Percentiles rank a stretch among this genome's conserved stretches.
These are phyloP conservation scores for Microcebus tavaratra DNA, from an alignment of 2,113 vertebrate genomes.

Conservation along the genomic window DNA sequence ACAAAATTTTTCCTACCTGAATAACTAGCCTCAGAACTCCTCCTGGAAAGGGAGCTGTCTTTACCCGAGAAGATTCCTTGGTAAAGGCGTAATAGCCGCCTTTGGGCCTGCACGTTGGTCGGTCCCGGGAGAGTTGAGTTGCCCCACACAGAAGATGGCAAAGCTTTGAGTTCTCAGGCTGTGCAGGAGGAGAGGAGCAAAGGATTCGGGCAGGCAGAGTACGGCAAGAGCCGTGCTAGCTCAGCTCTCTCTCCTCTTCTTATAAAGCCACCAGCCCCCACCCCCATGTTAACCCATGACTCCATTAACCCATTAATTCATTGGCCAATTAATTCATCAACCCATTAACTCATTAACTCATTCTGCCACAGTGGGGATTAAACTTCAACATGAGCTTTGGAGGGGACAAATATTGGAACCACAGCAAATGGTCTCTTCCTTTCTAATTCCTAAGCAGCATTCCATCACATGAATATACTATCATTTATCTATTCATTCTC, in stretches of 20 bases:
- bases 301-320: background rate
- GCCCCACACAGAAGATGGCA: background rate
- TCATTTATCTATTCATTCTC: background rate
- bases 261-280: background rate
- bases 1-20: background rate
- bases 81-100: background rate
- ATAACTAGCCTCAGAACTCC: background rate
- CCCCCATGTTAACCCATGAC: background rate
- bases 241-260: background rate
- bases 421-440: background rate
- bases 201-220: no score
- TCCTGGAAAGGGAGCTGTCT: background rate
- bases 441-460: background rate
- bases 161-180: background rate
- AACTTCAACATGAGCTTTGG: background rate
- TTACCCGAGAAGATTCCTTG: background rate
- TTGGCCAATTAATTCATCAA: background rate
- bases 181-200: background rate
- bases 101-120: background rate
- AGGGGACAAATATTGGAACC: background rate
- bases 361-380: background rate
- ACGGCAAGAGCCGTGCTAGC: background rate
- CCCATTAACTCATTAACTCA: no score
- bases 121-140: background rate
- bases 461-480: background rate